Evolutionary conservation across 2,888 invertebrate genomes (phyloP).

Genomic region (Erannis defoliaria): DNA sequence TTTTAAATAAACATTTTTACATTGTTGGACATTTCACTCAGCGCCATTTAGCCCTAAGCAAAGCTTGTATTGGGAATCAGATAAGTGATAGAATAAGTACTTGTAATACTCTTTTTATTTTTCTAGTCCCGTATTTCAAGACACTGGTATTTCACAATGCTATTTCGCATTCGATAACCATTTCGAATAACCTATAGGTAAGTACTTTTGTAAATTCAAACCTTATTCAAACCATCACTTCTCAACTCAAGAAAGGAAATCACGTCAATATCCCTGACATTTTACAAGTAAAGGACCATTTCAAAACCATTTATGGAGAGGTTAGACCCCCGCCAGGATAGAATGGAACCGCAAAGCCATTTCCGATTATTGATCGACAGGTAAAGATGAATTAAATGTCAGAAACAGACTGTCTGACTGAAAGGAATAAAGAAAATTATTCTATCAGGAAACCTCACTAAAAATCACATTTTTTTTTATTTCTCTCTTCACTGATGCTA

Average conservation of each 20-base stretch:
- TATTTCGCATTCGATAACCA: no score
- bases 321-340: slow-evolving; percentile 5
- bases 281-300: slow-evolving; percentile 23
- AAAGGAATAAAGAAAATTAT: not conserved
- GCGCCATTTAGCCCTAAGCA: no score
- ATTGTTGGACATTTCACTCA: no score
- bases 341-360: slow-evolving; percentile 39
- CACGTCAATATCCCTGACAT: slow-evolving; percentile 26
- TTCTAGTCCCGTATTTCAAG: no score
- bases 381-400: slow-evolving; percentile 32
- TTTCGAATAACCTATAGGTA: not conserved
- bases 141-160: no score
- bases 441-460: no score
- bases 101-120: no score
- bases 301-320: slow-evolving; percentile 24
- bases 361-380: slow-evolving; percentile 25
- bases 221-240: not conserved
- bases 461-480: no score
- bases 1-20: no score
- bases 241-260: slow-evolving; percentile 5
- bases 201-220: not conserved
- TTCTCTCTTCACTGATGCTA: no score
- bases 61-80: no score
- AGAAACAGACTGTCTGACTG: slow-evolving; percentile 25
- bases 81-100: no score